A percentile compares a stretch with the other conserved stretches of the same genome.
Conservation (phyloP, 2,113 vertebrate species). For the Chaetops frenatus region DNA sequence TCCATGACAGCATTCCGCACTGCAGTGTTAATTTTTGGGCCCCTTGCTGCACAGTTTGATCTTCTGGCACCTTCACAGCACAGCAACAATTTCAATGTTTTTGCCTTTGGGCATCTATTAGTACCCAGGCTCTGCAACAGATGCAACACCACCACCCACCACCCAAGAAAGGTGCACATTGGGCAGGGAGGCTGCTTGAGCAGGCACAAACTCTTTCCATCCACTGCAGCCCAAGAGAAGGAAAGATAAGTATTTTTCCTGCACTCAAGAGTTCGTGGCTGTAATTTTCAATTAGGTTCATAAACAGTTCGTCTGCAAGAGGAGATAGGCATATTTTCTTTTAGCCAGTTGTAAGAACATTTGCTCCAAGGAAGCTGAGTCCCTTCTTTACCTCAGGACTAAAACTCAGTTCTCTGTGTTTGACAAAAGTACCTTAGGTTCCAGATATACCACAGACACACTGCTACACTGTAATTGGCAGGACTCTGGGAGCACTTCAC, state of each 20-base stretch:
- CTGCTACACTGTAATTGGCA: fast-evolving
- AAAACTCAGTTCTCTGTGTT: neutral
- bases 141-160: no score
- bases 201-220: neutral
- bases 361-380: neutral
- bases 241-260: neutral
- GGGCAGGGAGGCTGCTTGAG: neutral
- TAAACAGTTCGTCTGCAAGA: neutral
- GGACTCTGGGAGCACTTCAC: neutral
- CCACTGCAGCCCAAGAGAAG: neutral
- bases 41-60: neutral
- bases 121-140: neutral
- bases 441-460: neutral
- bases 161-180: neutral
- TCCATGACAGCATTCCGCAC: neutral
- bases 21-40: neutral
- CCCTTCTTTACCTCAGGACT: neutral
- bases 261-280: neutral
- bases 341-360: neutral
- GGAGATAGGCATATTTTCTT: neutral
- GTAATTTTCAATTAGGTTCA: neutral
- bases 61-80: neutral
- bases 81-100: neutral
- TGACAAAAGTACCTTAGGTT: neutral
- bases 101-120: neutral